Conservation (phyloP, 2,888 invertebrate species). For the Leptopilina drosophilae region DNA sequence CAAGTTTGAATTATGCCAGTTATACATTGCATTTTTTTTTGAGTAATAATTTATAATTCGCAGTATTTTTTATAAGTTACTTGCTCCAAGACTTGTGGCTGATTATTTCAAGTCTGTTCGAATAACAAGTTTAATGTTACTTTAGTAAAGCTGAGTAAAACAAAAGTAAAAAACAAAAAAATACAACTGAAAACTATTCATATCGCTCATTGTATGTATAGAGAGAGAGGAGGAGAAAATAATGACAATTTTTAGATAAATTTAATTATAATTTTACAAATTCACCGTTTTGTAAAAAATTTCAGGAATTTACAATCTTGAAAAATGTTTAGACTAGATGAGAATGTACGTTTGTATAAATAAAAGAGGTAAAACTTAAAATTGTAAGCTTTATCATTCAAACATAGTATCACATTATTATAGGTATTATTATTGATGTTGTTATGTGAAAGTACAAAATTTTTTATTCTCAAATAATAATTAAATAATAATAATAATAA, state of each 20-base stretch:
- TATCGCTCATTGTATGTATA: neutral
- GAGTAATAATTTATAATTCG: neutral
- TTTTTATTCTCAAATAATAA: too few relatives aligned
- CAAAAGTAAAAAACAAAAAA: neutral
- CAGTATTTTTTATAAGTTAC: neutral
- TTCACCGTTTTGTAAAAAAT: neutral
- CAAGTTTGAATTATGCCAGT: too few relatives aligned
- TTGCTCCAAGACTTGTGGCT: neutral
- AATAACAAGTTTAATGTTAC: neutral
- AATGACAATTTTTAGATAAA: neutral
- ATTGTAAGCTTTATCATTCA: slow-evolving; percentile 22
- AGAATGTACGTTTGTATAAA: slow-evolving; percentile 11
- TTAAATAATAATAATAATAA: too few relatives aligned
- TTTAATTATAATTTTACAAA: neutral
- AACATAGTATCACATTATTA: slow-evolving; percentile 23
- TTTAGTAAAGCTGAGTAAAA: too few relatives aligned
- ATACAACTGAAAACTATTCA: neutral
- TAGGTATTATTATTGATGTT: too few relatives aligned
- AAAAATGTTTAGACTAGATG: slow-evolving; percentile 6
- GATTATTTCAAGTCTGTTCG: neutral
- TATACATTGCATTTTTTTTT: too few relatives aligned
- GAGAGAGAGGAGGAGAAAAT: neutral
- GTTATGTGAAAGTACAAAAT: too few relatives aligned
- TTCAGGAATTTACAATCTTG: neutral
- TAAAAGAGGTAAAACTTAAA: neutral